phyloP scores from a whole-genome alignment of 2,888 invertebrate genomes.

The Disparrhopalites patrizii region DNA sequence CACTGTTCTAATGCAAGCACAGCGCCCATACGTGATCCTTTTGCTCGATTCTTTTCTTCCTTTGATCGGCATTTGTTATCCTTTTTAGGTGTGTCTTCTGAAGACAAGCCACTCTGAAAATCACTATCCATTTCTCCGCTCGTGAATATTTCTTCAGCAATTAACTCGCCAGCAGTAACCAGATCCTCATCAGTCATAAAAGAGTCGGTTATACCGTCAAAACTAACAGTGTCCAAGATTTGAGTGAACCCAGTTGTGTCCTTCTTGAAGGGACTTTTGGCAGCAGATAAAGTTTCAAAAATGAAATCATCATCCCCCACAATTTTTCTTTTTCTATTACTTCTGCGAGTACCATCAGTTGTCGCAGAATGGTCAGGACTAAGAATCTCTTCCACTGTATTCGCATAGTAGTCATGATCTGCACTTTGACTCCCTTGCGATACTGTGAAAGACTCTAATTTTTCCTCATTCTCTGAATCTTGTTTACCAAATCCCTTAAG shows the following conservation, averaged over 20 bases:
- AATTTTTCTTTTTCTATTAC: slow-evolving; percentile 16
- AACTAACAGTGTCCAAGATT: neutral
- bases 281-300: slow-evolving; percentile 4
- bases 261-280: neutral
- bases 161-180: neutral
- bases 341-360: neutral
- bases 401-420: slow-evolving; percentile 13
- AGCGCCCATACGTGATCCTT: slow-evolving; percentile 21
- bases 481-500: neutral
- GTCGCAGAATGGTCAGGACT: neutral
- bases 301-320: slow-evolving; percentile 18
- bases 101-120: neutral
- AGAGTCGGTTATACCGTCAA: neutral
- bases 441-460: neutral
- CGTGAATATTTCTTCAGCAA: neutral
- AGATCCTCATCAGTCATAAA: slow-evolving; percentile 12
- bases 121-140: neutral
- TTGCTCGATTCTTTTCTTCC: neutral
- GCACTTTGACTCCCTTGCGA: neutral
- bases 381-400: neutral
- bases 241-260: slow-evolving; percentile 8
- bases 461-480: neutral
- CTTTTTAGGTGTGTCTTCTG: neutral
- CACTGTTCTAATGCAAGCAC: slow-evolving; percentile 32
- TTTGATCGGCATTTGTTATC: neutral